Evolutionary conservation across 2,113 vertebrate genomes (phyloP), one percentile per base, ranked within the genome.

Genomic region (Chaenocephalus aceratus): DNA sequence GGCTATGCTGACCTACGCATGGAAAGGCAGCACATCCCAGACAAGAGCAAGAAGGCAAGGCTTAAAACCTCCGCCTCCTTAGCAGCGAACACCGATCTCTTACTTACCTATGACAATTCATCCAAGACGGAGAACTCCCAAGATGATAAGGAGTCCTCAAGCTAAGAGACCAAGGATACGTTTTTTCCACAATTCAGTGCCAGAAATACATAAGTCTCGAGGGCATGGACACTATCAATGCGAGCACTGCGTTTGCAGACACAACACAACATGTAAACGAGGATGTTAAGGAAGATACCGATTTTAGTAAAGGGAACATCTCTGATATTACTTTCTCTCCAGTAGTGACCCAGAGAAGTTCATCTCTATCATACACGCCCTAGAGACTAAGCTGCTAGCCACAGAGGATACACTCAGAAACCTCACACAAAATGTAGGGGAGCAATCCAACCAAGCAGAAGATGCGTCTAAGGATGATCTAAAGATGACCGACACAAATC

Each of bases 171-270:
- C 96, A 90, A 96, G 96, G 73, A 99, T 99, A 69, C 95, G 96
- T 6, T 99, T 99, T 99, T 90, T 97, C 97, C 0, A 97, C 89
- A 15, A 99, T 98, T 86, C 97, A 98, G 81, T 97, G 97, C 91
- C 97, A 99, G 91, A 97, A 96, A 79, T 98, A 98, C 45, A 90
- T 95, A 2, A 95, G 92, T 18, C 83, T 94, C 0, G 96, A 98
- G 0, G 94, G 92, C 30, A 87, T 94, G 0, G 96, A 96, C 64
- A 93, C 93, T 51, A 89, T 92, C 64, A 95, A 94, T 89, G 84
- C 94, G 3, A 95, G 94, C 82, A 95, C 91, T 66, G 91, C 91
- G 0, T 95, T 95, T 18, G 92, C 92, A 0, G 96, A 97, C 58
- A 91, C 93, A 0, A 96, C 93, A 78, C 95, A 96, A 77, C 96